Evolutionary conservation across 2,888 invertebrate genomes (phyloP).

Genomic region (Macrophya annulata): DNA sequence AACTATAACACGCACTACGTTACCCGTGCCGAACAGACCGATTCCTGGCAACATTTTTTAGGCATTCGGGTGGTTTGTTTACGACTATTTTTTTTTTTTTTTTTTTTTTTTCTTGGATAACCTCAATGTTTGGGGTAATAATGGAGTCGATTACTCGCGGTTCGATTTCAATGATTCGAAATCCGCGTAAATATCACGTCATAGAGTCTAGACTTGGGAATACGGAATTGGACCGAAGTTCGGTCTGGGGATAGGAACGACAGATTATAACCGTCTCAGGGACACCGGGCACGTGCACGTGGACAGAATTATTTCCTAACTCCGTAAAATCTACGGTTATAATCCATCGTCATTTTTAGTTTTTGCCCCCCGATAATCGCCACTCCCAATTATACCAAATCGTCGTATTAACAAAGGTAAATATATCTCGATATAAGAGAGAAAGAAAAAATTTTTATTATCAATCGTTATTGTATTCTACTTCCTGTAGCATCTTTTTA

Average conservation of each 20-base stretch:
- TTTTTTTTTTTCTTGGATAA: neutral
- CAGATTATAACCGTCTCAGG: neutral
- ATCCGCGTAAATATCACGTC: neutral
- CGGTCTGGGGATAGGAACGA: neutral
- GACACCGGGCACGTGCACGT: constrained; percentile 37
- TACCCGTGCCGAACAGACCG: constrained; percentile 96
- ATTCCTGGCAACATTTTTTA: constrained; percentile 93
- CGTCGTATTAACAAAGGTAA: neutral
- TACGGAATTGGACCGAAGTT: neutral
- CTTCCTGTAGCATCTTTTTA: neutral
- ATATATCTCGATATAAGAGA: neutral
- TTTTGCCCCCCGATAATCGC: neutral
- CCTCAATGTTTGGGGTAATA: neutral
- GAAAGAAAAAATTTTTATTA: neutral
- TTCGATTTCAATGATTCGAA: neutral
- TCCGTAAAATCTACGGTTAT: neutral
- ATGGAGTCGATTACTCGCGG: neutral
- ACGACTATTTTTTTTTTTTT: neutral
- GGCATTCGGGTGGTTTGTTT: neutral
- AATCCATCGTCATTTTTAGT: neutral
- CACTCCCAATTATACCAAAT: neutral
- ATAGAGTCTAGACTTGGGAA: neutral
- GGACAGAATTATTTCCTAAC: neutral
- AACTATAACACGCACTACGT: constrained; percentile 92
- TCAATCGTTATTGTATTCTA: neutral